A percentile compares a stretch with the other conserved stretches of the same genome.
These are phyloP conservation scores for Mythimna impura DNA, from an alignment of 2,888 invertebrate genomes.

Conservation along the genomic window DNA sequence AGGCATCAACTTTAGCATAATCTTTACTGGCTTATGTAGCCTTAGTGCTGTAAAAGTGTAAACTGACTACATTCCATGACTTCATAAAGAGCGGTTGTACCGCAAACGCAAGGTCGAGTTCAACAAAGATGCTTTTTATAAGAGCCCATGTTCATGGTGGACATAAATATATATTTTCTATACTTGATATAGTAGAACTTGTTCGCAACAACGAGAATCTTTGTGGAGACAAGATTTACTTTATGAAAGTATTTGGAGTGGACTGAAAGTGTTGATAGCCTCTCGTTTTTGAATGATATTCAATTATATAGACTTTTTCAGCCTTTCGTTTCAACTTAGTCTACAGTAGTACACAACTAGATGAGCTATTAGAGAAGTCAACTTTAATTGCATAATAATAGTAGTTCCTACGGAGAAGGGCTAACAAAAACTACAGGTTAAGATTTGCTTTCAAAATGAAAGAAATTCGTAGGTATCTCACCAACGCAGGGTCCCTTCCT, in stretches of 20 bases:
- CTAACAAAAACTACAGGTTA: background rate
- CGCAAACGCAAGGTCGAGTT: constrained; percentile 61
- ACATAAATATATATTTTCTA: constrained; percentile 41
- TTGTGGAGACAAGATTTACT: constrained; percentile 25
- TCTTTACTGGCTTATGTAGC: constrained; percentile 27
- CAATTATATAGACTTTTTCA: background rate
- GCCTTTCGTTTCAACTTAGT: background rate
- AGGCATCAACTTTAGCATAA: constrained; percentile 26
- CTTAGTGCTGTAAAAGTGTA: constrained; percentile 39
- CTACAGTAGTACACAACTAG: background rate
- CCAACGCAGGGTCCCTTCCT: constrained; percentile 94
- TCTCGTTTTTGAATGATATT: background rate
- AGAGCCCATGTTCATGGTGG: constrained; percentile 44
- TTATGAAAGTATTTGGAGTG: background rate
- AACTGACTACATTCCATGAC: constrained; percentile 55
- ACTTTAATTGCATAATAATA: background rate
- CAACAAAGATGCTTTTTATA: constrained; percentile 62
- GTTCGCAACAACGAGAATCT: constrained; percentile 32
- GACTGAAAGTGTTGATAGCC: background rate
- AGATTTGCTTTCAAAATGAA: background rate
- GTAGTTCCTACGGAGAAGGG: too few relatives aligned
- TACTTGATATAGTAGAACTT: constrained; percentile 23
- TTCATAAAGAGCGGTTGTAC: constrained; percentile 61
- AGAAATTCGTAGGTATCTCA: constrained; percentile 75
- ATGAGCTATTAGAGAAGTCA: background rate